These are phyloP conservation scores for Lindbergichthys nudifrons DNA, from an alignment of 2,797 vertebrate species.

Conservation along the genomic window DNA sequence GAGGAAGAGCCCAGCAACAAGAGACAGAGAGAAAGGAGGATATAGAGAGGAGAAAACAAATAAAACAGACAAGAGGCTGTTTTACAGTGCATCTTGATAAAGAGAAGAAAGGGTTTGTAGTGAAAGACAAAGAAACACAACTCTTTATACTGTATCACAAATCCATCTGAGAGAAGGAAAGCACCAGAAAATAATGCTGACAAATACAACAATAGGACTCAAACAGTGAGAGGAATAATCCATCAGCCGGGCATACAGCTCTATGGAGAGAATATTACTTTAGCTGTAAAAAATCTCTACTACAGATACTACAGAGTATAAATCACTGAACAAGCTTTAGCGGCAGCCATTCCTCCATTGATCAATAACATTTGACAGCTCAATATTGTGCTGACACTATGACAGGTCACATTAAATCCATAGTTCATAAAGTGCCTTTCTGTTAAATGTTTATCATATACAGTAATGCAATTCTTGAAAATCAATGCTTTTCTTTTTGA, in stretches of 20 bases:
- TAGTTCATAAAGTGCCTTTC: constrained; percentile 10
- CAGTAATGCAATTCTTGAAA: background rate
- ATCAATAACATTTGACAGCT: constrained; percentile 29
- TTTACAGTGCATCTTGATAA: constrained; percentile 67
- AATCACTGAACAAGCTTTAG: constrained; percentile 23
- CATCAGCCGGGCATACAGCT: constrained; percentile 32
- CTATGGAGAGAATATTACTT: constrained; percentile 23
- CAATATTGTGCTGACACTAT: constrained; percentile 14
- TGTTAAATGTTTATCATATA: constrained; percentile 26
- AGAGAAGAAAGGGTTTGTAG: constrained; percentile 52
- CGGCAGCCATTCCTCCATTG: constrained; percentile 14
- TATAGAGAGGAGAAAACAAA: constrained; percentile 74
- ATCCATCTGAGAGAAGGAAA: constrained; percentile 11
- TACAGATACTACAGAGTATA: constrained; percentile 6
- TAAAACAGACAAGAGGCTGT: constrained; percentile 85
- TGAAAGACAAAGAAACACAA: constrained; percentile 43
- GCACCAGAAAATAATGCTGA: constrained; percentile 22
- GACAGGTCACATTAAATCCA: constrained; percentile 13
- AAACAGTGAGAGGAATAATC: constrained; percentile 36
- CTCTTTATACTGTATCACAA: constrained; percentile 31
- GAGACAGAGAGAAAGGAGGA: constrained; percentile 76
- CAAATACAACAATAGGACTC: constrained; percentile 38
- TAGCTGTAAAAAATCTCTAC: constrained; percentile 34
- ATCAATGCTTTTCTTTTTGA: background rate
- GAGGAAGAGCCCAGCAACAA: constrained; percentile 93